A percentile compares a stretch with the other conserved stretches of the same genome.
Evolutionary conservation across 2,888 invertebrate genomes (phyloP).

Genomic region (Meta bourneti): DNA sequence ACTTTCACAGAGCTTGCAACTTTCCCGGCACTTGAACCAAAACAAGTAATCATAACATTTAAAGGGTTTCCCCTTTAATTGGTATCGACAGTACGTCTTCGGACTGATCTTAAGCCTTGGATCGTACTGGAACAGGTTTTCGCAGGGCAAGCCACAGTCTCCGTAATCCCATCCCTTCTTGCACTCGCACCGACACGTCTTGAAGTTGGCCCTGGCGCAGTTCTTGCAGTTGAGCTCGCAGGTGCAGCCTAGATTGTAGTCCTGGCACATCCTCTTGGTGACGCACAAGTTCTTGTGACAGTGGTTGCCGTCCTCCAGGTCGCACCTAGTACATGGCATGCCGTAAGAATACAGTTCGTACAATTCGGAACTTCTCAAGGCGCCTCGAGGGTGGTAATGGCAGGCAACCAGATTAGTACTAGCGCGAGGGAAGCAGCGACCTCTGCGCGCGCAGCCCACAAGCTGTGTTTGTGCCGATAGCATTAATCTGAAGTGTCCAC

Average conservation of each 20-base stretch:
- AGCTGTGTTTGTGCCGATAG: background rate
- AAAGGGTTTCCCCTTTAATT: background rate
- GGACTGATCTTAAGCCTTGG: background rate
- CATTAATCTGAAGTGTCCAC: slow-evolving; percentile 32
- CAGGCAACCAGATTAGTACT: background rate
- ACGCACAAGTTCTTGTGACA: slow-evolving; percentile 40
- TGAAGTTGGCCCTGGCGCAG: slow-evolving; percentile 2
- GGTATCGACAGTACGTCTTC: background rate
- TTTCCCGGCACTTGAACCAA: background rate
- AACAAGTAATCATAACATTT: no score
- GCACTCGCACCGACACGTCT: slow-evolving; percentile 33
- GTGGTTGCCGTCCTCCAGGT: background rate
- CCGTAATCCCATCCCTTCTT: slow-evolving; percentile 39
- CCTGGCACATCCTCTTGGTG: slow-evolving; percentile 7
- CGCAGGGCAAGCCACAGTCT: slow-evolving; percentile 31
- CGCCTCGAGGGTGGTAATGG: slow-evolving; percentile 24
- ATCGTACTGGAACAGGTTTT: background rate
- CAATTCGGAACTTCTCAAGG: no score
- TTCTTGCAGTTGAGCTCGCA: slow-evolving; percentile 37
- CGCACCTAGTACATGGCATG: slow-evolving; percentile 24
- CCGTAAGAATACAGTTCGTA: background rate
- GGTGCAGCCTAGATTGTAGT: slow-evolving; percentile 32
- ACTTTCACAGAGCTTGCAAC: background rate
- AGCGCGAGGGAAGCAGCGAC: background rate
- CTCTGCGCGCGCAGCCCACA: background rate